Evolutionary conservation across 2,888 invertebrate species (phyloP), one percentile per base, ranked within the genome.

Genomic region (Drosophila yooni): DNA sequence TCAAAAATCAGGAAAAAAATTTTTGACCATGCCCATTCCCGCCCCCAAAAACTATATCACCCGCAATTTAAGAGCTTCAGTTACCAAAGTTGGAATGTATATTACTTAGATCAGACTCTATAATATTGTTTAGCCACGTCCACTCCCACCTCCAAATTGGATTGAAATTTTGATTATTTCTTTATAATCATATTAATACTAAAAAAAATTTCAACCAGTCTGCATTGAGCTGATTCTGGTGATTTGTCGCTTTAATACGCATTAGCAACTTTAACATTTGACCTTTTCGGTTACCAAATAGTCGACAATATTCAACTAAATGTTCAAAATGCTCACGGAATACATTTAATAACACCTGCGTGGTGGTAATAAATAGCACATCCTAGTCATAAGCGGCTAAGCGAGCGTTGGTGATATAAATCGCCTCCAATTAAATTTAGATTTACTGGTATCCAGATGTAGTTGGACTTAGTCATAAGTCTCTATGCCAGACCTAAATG

Each of bases 291-390:
- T 78, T 52, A 58, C 54, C 11, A 68, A 72, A 59, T 74, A 74
- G 56, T 31, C 52, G 36, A 33, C 46, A 64, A 46, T 25, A 67
- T 64, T 71, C 25, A 60, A 66, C 36, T 29, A 40, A 62, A 69
- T 71, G 65, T 80, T 80, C 58, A 70, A 70, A 83, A 81, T 64
- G 67, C 74, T 65, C 77, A 83, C 75, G 83, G 68, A 74, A 65
- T 56, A 57, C 48, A 48, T 58, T 43, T 56, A 69, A 81, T 36
- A 63, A 63, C n/a, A 25, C 13, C 63, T 52, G 63, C 52, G 66
- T 71, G 74, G 66, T 62, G 58, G 58, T 59, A 57, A 69, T 53
- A 48, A 46, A 51, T 51, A 38, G 46, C 25, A 64, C 51, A 52
- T 29, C 27, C 25, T 52, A 31, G 52, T 52, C 66, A 46, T 52